Evolutionary conservation across 1,140 invertebrate species (phyloP).

Genomic region (Cydia pomonella): DNA sequence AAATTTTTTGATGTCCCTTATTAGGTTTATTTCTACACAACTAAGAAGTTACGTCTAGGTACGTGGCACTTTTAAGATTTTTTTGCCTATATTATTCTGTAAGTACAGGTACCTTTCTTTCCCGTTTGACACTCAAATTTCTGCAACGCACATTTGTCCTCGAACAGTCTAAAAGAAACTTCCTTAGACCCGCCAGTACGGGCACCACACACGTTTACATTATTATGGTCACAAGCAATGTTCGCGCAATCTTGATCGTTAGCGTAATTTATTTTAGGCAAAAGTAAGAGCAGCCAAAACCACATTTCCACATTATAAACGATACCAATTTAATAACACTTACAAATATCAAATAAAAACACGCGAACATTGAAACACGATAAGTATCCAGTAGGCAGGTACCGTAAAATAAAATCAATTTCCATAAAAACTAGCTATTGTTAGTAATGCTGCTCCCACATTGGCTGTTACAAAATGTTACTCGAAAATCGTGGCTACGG

Average conservation of each 20-base stretch:
- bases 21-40: too few relatives aligned
- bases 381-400: not conserved
- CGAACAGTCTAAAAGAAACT: constrained; percentile 2
- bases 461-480: too few relatives aligned
- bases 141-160: not conserved
- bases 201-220: not conserved
- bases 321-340: not conserved
- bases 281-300: not conserved
- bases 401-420: constrained; percentile 1
- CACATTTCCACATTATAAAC: not conserved
- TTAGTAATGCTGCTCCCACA: too few relatives aligned
- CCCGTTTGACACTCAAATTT: not conserved
- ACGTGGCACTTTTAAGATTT: too few relatives aligned
- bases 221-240: not conserved
- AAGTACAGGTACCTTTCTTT: not conserved
- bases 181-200: not conserved
- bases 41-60: too few relatives aligned
- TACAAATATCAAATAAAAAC: not conserved
- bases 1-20: too few relatives aligned
- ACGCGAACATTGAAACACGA: not conserved
- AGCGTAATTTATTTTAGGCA: not conserved
- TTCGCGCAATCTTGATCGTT: not conserved
- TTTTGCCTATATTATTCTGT: not conserved
- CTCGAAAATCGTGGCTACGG: not conserved
- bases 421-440: not conserved